Evolutionary conservation across 2,797 vertebrate species (phyloP), one percentile per base, ranked within the genome.

Genomic region (Tinamus major): DNA sequence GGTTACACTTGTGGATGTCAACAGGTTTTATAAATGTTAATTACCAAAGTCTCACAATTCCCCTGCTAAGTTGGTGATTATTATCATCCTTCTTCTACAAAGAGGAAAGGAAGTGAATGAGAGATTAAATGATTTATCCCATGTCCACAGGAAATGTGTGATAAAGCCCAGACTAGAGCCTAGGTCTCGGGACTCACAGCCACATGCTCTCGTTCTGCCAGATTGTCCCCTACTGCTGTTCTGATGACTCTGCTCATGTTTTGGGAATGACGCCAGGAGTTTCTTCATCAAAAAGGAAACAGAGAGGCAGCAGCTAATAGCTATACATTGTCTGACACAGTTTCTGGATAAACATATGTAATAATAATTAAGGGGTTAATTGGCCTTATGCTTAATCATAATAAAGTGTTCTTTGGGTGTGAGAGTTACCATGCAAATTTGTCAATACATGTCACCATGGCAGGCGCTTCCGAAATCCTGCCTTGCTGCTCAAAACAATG

Each of bases 1-100:
- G 26, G 37, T 85, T 89, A 67, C 17, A 13, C 18, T 89, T 85
- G 72, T 2, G 35, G 77, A 94, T 74, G 85, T 63, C 0, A 23
- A 81, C 77, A 88, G 63, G 33, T 17, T 89, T 89, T 89, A 72
- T 59, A 81, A 89, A 76, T 1, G 2, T 86, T 92, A 86, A 90
- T 91, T 91, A 88, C n/a, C 35, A 67, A 56, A 80, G 13, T 41
- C 20, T 87, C 59, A 56, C 46, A 77, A 72, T 67, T 77, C 59
- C 31, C 65, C 17, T 58, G 59, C 37, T 89, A 79, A 95, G 31
- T 70, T 80, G 35, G 81, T 93, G 89, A 89, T 93, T 89, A 89
- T 89, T 90, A 55, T 88, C 81, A 93, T 80, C 37, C 31, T 61
- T 77, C 85, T 82, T 86, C 68, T 67, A 63, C 51, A 77, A 86